Evolutionary conservation across 2,888 invertebrate genomes (phyloP).

Genomic region (Ectemnius lituratus): DNA sequence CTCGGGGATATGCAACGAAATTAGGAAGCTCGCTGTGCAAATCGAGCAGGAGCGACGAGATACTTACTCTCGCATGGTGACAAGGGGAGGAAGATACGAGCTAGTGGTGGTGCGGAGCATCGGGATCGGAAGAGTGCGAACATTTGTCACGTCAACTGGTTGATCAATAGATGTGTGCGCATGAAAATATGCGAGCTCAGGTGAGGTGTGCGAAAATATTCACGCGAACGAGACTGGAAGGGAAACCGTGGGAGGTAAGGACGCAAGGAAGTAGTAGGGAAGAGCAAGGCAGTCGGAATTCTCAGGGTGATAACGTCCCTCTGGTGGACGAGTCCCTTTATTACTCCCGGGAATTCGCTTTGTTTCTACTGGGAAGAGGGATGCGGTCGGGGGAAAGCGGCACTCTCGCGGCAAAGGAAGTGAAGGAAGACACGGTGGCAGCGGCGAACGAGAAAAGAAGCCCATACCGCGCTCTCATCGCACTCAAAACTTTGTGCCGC

Average conservation of each 20-base stretch:
- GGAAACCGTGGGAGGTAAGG: not conserved
- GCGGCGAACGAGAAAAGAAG: conserved; percentile 43
- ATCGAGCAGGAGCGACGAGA: conserved; percentile 1
- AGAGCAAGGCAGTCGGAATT: conserved; percentile 16
- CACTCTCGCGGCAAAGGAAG: conserved; percentile 14
- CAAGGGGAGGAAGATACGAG: not conserved
- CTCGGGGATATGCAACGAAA: not conserved
- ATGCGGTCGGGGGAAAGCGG: conserved; percentile 33
- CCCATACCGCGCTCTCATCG: conserved; percentile 26
- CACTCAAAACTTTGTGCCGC: conserved; percentile 1
- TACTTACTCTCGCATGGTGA: not conserved
- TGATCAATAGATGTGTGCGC: too few relatives aligned
- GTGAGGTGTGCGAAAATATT: too few relatives aligned
- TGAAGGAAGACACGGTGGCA: conserved; percentile 14
- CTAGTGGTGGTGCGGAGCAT: not conserved
- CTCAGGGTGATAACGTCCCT: conserved; percentile 59
- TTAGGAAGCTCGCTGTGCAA: conserved; percentile 4
- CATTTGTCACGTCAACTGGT: too few relatives aligned
- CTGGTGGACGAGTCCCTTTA: conserved; percentile 67
- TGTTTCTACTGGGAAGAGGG: conserved; percentile 64
- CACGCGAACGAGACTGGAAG: not conserved
- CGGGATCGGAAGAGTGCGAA: not conserved
- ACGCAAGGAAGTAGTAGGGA: not conserved
- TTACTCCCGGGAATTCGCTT: conserved; percentile 74
- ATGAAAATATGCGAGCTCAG: too few relatives aligned